phyloP scores from a whole-genome alignment of 2,797 vertebrate species.

The Cuniculus paca region DNA sequence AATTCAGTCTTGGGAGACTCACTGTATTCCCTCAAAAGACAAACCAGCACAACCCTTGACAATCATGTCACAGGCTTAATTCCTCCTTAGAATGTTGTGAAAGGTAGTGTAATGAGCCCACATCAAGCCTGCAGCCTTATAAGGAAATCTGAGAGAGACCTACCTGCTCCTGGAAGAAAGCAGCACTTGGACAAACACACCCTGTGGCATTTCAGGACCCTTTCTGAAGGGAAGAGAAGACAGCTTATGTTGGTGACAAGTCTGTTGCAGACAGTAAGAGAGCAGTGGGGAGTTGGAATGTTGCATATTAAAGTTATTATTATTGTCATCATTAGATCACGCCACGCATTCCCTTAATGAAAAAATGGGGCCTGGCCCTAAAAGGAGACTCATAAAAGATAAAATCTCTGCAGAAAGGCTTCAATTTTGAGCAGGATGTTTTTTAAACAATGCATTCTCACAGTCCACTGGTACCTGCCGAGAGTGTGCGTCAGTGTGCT shows the following conservation, averaged over 20 bases:
- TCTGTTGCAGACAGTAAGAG: neutral
- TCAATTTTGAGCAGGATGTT: slow-evolving; percentile 36
- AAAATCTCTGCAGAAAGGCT: slow-evolving; percentile 24
- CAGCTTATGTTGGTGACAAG: neutral
- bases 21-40: slow-evolving; percentile 78
- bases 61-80: slow-evolving; percentile 80
- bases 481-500: neutral
- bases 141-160: slow-evolving; percentile 45
- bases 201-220: neutral
- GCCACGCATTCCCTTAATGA: slow-evolving; percentile 48
- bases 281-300: neutral
- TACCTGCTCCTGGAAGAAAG: slow-evolving; percentile 33
- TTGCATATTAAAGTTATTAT: neutral
- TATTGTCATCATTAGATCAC: slow-evolving; percentile 54
- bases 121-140: slow-evolving; percentile 33
- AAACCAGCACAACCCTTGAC: slow-evolving; percentile 77
- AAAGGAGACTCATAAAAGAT: slow-evolving; percentile 20
- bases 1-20: slow-evolving; percentile 81
- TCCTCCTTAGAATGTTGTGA: slow-evolving; percentile 67
- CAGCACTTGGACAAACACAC: slow-evolving; percentile 28
- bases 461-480: neutral
- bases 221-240: neutral
- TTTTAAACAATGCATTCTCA: neutral
- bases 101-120: neutral
- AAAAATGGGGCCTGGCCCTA: neutral